Conservation (phyloP, 1,140 invertebrate genomes). For the Drosophila setifemur region DNA sequence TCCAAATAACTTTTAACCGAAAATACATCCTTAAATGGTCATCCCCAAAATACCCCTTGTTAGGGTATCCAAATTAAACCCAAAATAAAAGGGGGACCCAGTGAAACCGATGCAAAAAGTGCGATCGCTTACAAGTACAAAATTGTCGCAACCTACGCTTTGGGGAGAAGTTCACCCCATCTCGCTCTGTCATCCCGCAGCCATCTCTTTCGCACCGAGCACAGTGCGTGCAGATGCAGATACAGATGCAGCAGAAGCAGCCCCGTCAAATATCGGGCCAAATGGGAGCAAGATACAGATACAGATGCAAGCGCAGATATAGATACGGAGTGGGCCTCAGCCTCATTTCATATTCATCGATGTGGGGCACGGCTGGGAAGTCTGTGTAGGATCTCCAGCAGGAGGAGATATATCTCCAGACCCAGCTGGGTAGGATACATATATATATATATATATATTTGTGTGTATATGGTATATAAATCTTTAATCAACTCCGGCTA, state of each 20-base stretch:
- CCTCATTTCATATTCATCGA: constrained; percentile 78
- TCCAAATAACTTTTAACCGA: too few species aligned
- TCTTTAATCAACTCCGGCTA: constrained; percentile 50
- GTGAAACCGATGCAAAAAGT: constrained; percentile 43
- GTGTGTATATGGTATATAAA: too few species aligned
- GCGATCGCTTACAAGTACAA: constrained; percentile 77
- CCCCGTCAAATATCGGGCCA: constrained; percentile 21
- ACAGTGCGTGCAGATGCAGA: constrained; percentile 61
- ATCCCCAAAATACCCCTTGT: too few species aligned
- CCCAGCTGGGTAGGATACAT: not conserved
- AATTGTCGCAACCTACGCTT: constrained; percentile 73
- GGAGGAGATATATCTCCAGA: constrained; percentile 22
- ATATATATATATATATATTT: not conserved
- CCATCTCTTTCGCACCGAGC: constrained; percentile 16
- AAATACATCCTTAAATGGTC: too few species aligned
- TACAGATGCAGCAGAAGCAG: constrained; percentile 40
- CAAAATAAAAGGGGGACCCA: too few species aligned
- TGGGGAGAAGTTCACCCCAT: constrained; percentile 18
- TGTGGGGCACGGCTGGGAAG: constrained; percentile 53
- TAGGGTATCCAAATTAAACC: too few species aligned
- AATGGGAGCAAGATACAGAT: constrained; percentile 69
- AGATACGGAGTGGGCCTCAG: constrained; percentile 52
- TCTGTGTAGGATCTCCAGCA: constrained; percentile 46
- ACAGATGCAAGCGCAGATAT: not conserved
- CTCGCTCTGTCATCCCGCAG: not conserved